Evolutionary conservation across 2,113 vertebrate species (phyloP).

Genomic region (Charina bottae): DNA sequence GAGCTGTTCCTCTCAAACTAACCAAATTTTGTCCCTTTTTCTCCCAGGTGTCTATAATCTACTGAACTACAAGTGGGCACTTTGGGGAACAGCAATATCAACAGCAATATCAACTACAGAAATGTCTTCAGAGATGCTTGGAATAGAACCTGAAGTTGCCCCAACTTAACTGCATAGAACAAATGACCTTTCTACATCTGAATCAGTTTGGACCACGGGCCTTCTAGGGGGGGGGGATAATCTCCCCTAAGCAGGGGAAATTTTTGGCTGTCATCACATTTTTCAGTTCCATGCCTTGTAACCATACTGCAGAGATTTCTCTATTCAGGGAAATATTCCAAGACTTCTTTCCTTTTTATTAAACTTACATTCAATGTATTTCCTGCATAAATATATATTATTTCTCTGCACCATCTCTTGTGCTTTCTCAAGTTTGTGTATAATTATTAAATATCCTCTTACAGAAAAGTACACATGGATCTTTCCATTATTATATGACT

Average conservation of each 20-base stretch:
- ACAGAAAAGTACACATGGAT: not conserved
- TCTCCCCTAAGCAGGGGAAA: too few relatives aligned
- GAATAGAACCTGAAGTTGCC: rapidly evolving
- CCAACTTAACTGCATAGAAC: not conserved
- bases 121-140: not conserved
- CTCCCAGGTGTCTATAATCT: not conserved
- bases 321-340: not conserved
- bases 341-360: not conserved
- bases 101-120: not conserved
- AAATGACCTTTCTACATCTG: not conserved
- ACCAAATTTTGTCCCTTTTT: not conserved
- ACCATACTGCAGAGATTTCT: not conserved
- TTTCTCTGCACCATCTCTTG: too few relatives aligned
- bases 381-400: not conserved
- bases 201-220: not conserved
- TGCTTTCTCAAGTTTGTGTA: not conserved
- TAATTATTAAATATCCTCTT: not conserved
- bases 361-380: not conserved
- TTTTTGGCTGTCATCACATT: not conserved
- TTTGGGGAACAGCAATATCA: not conserved
- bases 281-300: not conserved
- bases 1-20: not conserved
- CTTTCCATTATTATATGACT: not conserved
- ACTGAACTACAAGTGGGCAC: not conserved
- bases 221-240: not conserved